phyloP scores from a whole-genome alignment of 1,140 invertebrate genomes.

The Pogonomyrmex barbatus region DNA sequence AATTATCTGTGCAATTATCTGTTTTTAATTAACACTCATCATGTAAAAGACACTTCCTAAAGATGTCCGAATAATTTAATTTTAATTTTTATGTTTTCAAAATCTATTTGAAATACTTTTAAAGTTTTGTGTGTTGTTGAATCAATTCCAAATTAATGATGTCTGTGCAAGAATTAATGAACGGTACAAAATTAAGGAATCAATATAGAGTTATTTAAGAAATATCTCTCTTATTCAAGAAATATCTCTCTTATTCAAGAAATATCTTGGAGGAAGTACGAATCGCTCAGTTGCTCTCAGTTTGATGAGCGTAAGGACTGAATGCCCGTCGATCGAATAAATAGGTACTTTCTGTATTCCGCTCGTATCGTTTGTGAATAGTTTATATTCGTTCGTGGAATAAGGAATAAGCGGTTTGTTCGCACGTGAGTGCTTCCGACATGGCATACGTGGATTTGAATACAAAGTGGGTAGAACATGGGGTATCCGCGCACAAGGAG shows the following conservation, averaged over 20 bases:
- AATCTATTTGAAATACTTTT: background rate
- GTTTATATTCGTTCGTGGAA: slow-evolving; percentile 74
- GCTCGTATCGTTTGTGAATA: slow-evolving; percentile 66
- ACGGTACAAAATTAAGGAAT: background rate
- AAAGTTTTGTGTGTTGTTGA: background rate
- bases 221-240: background rate
- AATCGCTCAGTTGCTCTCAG: slow-evolving; percentile 58
- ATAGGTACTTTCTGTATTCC: slow-evolving; percentile 70
- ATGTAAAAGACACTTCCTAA: background rate
- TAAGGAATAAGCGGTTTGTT: slow-evolving; percentile 76
- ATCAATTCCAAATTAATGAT: background rate
- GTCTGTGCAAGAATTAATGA: background rate
- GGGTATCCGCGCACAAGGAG: slow-evolving; percentile 62
- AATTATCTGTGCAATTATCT: background rate
- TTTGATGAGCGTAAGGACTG: slow-evolving; percentile 50
- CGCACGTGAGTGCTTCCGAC: slow-evolving; percentile 72
- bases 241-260: slow-evolving; percentile 13
- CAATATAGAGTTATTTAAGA: background rate
- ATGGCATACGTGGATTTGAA: slow-evolving; percentile 75
- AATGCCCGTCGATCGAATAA: slow-evolving; percentile 62
- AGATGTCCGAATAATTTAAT: background rate
- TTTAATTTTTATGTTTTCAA: background rate
- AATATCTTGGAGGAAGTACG: slow-evolving; percentile 42
- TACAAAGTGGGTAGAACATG: slow-evolving; percentile 67
- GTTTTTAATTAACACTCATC: background rate